Evolutionary conservation across 2,113 vertebrate genomes (phyloP).

Genomic region (Benitochromis conjunctus): DNA sequence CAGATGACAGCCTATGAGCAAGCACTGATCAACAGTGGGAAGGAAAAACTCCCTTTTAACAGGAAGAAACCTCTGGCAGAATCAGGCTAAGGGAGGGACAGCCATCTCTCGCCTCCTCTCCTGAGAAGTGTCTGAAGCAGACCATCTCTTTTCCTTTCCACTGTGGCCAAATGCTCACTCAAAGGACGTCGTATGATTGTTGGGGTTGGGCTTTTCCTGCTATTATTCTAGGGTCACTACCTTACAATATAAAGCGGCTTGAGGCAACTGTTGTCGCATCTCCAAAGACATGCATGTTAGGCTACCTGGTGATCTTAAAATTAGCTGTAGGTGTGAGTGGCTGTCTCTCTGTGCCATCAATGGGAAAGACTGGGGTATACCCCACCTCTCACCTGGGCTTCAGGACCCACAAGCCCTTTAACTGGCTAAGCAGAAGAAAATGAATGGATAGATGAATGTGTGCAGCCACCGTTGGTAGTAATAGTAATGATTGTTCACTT

Average conservation of each 20-base stretch:
- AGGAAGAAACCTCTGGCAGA: neutral
- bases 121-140: neutral
- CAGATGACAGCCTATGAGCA: neutral
- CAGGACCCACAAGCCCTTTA: neutral
- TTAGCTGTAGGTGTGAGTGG: neutral
- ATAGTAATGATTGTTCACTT: neutral
- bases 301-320: neutral
- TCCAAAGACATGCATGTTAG: neutral
- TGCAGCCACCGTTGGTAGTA: neutral
- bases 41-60: neutral
- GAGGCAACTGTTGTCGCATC: neutral
- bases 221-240: neutral
- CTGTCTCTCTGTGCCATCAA: neutral
- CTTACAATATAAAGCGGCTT: neutral
- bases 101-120: neutral
- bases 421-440: neutral
- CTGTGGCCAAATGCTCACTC: neutral
- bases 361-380: neutral
- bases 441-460: neutral
- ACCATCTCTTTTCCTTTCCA: neutral
- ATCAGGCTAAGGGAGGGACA: neutral
- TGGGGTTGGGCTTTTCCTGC: neutral
- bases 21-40: neutral
- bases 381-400: neutral
- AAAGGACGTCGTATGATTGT: neutral